Evolutionary conservation across 2,888 invertebrate species (phyloP), one percentile per base, ranked within the genome.

Genomic region (Limnephilus lunatus): DNA sequence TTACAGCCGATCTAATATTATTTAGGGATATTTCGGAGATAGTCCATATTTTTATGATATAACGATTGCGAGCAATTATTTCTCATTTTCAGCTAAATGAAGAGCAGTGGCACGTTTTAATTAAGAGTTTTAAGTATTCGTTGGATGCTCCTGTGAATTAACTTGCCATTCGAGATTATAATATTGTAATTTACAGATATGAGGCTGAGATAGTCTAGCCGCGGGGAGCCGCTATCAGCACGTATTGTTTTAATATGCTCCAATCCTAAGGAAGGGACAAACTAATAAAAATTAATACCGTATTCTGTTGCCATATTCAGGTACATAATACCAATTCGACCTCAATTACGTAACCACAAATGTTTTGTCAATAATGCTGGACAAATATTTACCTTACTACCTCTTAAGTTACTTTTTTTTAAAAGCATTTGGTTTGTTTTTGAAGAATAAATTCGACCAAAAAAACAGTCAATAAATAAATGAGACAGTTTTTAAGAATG

Each of bases 171-270:
- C 83, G 9, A 83, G 83, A 32, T 83, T 68, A 68, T n/a, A 68
- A 68, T 68, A 68, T 68, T 68, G 68, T 68, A 83, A 83, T 35
- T 32, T 83, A 25, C 19, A 83, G 86, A 86, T 86, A 44, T 14
- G 86, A 25, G 15, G 3, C 39, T 44, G 39, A 86, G 86, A 86
- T 86, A 44, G 44, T 48, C 86, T 48, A 48, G 15, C 44, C 86
- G 14, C 30, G 48, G 44, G 86, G 30, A 25, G 30, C 2, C 35
- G 15, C 39, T 3, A 15, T 30, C n/a, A 11, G 39, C 86, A 86
- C 86, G 86, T 86, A 35, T 86, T 44, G 44, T 86, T 86, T 86
- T 86, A 86, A 86, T 86, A 86, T 44, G 39, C 86, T 44, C 44
- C 86, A n/a, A 86, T 48, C 86, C n/a, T 19, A 83, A n/a, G n/a